These are phyloP conservation scores for Esperia sulphurella DNA, from an alignment of 2,888 invertebrate genomes.

Conservation along the genomic window DNA sequence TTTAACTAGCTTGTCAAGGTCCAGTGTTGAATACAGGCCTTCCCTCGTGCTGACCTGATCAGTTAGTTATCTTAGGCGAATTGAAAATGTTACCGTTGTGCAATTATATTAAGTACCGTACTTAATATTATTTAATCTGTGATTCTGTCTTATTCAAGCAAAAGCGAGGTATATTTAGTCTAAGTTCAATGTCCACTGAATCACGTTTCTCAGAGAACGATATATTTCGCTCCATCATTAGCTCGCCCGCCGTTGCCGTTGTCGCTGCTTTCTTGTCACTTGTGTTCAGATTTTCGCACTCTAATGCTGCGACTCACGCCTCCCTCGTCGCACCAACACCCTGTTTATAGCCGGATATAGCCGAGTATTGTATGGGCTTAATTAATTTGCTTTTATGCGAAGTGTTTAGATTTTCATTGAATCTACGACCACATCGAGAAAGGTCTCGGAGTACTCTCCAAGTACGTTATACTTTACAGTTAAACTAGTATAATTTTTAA, in stretches of 20 bases:
- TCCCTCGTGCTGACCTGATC: too few relatives aligned
- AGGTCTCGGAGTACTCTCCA: too few relatives aligned
- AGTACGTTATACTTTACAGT: too few relatives aligned
- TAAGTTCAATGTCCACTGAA: constrained; percentile 12
- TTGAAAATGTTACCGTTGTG: too few relatives aligned
- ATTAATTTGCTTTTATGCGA: constrained; percentile 68
- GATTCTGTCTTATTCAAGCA: constrained; percentile 1
- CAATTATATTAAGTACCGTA: too few relatives aligned
- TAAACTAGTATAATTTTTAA: too few relatives aligned
- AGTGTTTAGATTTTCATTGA: constrained; percentile 41
- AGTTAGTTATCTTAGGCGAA: too few relatives aligned
- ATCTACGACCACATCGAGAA: constrained; percentile 24
- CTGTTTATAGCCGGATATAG: constrained; percentile 54
- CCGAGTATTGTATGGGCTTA: constrained; percentile 54
- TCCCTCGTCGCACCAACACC: constrained; percentile 43
- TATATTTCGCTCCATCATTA: constrained; percentile 16
- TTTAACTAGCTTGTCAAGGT: too few relatives aligned
- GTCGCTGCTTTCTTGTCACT: constrained; percentile 4
- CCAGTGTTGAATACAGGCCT: too few relatives aligned
- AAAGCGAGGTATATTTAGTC: constrained; percentile 8
- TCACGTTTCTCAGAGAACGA: constrained; percentile 8
- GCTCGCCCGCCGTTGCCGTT: neutral
- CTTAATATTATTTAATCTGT: constrained; percentile 7
- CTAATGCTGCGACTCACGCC: constrained; percentile 22
- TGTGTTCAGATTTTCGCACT: neutral